These are phyloP conservation scores for Saguinus imperator DNA, from an alignment of 2,113 vertebrate species.

Conservation along the genomic window DNA sequence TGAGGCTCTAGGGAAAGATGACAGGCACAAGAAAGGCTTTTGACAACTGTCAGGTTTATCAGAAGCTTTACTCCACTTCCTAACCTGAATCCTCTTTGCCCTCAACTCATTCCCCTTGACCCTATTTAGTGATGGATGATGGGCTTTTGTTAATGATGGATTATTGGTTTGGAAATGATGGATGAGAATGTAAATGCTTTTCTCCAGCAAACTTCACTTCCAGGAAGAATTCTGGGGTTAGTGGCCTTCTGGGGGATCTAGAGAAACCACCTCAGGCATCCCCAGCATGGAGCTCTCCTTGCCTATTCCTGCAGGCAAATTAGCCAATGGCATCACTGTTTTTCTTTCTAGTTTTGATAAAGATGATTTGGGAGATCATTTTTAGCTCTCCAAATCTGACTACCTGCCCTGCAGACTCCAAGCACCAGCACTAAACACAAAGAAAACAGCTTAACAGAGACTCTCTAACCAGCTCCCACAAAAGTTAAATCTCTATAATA, in stretches of 20 bases:
- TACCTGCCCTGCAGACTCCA: not conserved
- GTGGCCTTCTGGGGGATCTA: too few relatives aligned
- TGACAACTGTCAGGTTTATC: too few relatives aligned
- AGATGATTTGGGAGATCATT: not conserved
- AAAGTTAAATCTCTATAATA: not conserved
- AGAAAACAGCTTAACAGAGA: not conserved
- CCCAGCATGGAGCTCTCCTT: rapidly evolving
- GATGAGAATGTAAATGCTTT: not conserved
- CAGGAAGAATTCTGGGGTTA: not conserved
- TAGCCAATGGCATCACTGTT: rapidly evolving
- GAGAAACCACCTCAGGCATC: not conserved
- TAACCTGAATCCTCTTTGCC: not conserved
- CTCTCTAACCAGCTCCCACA: not conserved
- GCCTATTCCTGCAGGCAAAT: not conserved
- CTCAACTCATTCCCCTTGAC: not conserved
- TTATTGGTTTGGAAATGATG: not conserved
- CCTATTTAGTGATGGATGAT: too few relatives aligned
- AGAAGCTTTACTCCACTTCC: not conserved
- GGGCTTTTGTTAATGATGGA: not conserved
- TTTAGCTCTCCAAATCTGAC: too few relatives aligned
- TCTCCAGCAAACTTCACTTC: not conserved
- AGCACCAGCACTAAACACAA: not conserved
- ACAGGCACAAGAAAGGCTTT: not conserved
- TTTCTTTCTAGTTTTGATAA: not conserved
- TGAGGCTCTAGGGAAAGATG: not conserved